Conservation (phyloP, 2,113 vertebrate genomes). For the Corapipo altera region DNA sequence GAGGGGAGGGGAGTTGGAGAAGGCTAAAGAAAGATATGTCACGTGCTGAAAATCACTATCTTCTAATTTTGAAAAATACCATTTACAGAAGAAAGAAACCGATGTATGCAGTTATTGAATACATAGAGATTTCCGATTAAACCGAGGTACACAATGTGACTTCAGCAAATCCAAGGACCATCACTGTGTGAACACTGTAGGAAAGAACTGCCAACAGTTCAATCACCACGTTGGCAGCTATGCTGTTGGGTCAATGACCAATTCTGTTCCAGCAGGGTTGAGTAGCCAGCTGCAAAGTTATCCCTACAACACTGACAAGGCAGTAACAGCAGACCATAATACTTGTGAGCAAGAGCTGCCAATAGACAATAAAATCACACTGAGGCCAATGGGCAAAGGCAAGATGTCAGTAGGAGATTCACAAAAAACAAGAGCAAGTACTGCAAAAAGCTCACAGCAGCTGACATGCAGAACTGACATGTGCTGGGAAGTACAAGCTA, state of each 20-base stretch:
- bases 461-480: background rate
- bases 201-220: conserved; percentile 29
- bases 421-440: background rate
- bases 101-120: background rate
- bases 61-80: background rate
- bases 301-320: conserved; percentile 12
- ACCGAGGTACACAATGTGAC: background rate
- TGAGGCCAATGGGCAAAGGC: background rate
- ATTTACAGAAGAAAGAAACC: background rate
- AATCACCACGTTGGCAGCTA: background rate
- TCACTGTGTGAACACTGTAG: background rate
- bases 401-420: background rate
- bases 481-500: background rate
- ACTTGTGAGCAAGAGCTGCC: background rate
- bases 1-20: rapidly evolving
- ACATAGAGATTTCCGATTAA: background rate
- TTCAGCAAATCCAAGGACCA: background rate
- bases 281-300: background rate
- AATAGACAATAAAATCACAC: background rate
- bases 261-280: background rate
- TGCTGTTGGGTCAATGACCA: background rate
- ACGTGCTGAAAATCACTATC: background rate
- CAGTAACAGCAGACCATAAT: background rate
- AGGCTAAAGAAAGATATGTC: background rate
- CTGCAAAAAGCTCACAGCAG: background rate